These are phyloP conservation scores for Horisme vitalbata DNA, from an alignment of 2,888 invertebrate species.

Conservation along the genomic window DNA sequence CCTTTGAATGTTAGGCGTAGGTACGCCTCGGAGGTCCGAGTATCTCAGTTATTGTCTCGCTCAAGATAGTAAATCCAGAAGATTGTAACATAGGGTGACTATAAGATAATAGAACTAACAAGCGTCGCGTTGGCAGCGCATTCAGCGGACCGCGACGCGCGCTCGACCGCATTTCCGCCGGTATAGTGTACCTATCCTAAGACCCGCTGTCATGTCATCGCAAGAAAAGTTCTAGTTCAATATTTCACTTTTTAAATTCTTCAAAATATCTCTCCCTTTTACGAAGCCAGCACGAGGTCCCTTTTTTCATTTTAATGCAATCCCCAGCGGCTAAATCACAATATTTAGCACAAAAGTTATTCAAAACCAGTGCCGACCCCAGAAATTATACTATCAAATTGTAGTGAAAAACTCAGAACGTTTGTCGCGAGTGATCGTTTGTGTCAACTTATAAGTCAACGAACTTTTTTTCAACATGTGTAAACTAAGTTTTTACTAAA, in stretches of 20 bases:
- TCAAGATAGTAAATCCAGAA: slow-evolving; percentile 62
- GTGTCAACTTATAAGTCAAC: slow-evolving; percentile 51
- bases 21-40: no score
- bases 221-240: slow-evolving; percentile 36
- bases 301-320: background rate
- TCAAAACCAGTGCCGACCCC: slow-evolving; percentile 26
- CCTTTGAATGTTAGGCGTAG: no score
- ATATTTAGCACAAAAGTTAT: slow-evolving; percentile 24
- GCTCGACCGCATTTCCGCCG: slow-evolving; percentile 79
- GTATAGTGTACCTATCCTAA: slow-evolving; percentile 65
- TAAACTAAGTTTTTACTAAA: slow-evolving; percentile 27
- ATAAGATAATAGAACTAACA: slow-evolving; percentile 72
- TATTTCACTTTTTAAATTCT: slow-evolving; percentile 24
- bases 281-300: background rate
- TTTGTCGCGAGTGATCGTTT: slow-evolving; percentile 44
- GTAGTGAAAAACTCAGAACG: slow-evolving; percentile 44
- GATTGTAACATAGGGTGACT: slow-evolving; percentile 60
- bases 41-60: no score
- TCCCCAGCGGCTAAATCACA: slow-evolving; percentile 19
- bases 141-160: slow-evolving; percentile 68
- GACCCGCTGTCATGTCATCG: slow-evolving; percentile 20
- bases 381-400: slow-evolving; percentile 56
- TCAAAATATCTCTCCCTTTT: background rate
- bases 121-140: slow-evolving; percentile 70
- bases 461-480: slow-evolving; percentile 44